These are phyloP conservation scores for Magallana ariakensis DNA, from an alignment of 1,140 invertebrate species.

Conservation along the genomic window DNA sequence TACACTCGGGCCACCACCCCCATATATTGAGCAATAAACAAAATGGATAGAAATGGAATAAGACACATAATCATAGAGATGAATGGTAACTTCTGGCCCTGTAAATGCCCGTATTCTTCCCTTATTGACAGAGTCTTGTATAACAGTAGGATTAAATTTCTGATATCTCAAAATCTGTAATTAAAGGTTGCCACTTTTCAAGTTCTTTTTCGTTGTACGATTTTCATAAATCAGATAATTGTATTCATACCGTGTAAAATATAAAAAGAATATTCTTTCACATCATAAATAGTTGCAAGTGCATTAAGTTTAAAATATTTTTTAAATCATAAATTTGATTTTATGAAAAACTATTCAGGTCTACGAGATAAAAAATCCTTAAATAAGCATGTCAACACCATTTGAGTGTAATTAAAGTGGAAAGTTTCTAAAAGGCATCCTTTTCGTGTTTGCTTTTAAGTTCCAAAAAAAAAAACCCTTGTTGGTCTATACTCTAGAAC, in stretches of 20 bases:
- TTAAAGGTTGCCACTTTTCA: slow-evolving; percentile 24
- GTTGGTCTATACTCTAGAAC: neutral
- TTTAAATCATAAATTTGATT: neutral
- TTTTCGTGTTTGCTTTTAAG: neutral
- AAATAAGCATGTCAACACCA: neutral
- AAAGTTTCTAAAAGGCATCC: neutral
- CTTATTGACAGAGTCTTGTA: neutral
- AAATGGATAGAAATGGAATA: slow-evolving; percentile 13
- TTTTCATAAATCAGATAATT: slow-evolving; percentile 22
- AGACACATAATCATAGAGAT: neutral
- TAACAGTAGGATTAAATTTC: slow-evolving; percentile 22
- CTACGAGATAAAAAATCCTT: neutral
- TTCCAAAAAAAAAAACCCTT: neutral
- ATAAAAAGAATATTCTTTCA: neutral
- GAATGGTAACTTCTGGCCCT: neutral
- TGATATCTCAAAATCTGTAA: slow-evolving; percentile 16
- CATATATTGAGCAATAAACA: slow-evolving; percentile 28
- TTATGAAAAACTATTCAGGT: neutral
- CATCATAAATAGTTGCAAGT: neutral
- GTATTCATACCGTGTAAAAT: neutral
- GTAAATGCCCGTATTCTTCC: slow-evolving; percentile 6
- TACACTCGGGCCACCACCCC: neutral
- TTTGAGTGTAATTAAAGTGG: neutral
- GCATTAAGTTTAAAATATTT: neutral
- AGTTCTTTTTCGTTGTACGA: neutral